Evolutionary conservation across 2,113 vertebrate genomes (phyloP).

Genomic region (crab-eating macaque (Macaca fascicularis)): T2T-MFA8v1.1 NC_088384.1:112485001-112485500

Average conservation of each 20-base stretch:
- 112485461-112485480: not conserved
- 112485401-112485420: not conserved
- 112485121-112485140: not conserved
- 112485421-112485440: not conserved
- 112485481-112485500: not conserved
- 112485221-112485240: not conserved
- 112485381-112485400: not conserved
- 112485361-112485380: not conserved
- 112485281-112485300: not conserved
- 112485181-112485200: not conserved
- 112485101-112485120: not conserved
- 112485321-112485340: not conserved
- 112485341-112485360: rapidly evolving
- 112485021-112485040: not conserved
- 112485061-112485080: not conserved
- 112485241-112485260: too few relatives aligned
- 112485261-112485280: not conserved
- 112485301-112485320: not conserved
- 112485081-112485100: not conserved
- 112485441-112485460: not conserved
- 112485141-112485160: too few relatives aligned
- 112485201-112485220: not conserved
- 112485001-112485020: not conserved
- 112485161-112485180: not conserved
- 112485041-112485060: not conserved